Evolutionary conservation across 2,888 invertebrate species (phyloP).

Genomic region (Callinectes sapidus): DNA sequence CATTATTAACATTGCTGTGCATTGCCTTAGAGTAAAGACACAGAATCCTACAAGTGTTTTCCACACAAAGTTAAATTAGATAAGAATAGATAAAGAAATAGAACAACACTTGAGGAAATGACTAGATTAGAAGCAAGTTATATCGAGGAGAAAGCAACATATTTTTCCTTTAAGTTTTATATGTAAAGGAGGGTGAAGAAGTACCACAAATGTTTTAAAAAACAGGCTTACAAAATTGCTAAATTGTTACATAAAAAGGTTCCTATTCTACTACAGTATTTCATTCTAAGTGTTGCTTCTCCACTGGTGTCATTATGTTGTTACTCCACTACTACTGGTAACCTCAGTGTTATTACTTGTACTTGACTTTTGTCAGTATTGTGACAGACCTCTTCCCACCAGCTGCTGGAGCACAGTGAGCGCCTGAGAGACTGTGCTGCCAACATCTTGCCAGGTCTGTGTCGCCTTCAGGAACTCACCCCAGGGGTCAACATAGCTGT

Average conservation of each 20-base stretch:
- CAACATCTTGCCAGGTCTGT: conserved; percentile 84
- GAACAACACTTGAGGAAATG: neutral
- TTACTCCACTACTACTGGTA: neutral
- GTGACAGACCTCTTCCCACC: neutral
- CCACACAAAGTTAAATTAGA: neutral
- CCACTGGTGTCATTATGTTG: neutral
- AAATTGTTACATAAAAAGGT: no score
- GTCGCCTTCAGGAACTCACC: conserved; percentile 84
- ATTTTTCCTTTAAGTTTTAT: no score
- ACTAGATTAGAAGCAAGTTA: neutral
- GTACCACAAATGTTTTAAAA: no score
- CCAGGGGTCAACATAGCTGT: conserved; percentile 84
- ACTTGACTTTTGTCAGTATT: neutral
- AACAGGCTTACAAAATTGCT: no score
- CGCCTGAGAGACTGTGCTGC: conserved; percentile 85
- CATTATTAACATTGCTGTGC: neutral
- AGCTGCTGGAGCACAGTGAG: conserved; percentile 87
- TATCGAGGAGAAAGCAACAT: no score
- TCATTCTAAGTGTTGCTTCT: neutral
- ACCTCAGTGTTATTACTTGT: neutral
- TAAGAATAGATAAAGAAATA: neutral
- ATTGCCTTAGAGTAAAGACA: neutral
- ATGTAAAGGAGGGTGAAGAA: no score
- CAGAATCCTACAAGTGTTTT: neutral
- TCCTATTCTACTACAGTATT: neutral